A percentile compares a stretch with the other conserved stretches of the same genome.
These are phyloP conservation scores for Arbacia lixula DNA, from an alignment of 53 echinoderm and acorn worm genomes.

Conservation along the genomic window DNA sequence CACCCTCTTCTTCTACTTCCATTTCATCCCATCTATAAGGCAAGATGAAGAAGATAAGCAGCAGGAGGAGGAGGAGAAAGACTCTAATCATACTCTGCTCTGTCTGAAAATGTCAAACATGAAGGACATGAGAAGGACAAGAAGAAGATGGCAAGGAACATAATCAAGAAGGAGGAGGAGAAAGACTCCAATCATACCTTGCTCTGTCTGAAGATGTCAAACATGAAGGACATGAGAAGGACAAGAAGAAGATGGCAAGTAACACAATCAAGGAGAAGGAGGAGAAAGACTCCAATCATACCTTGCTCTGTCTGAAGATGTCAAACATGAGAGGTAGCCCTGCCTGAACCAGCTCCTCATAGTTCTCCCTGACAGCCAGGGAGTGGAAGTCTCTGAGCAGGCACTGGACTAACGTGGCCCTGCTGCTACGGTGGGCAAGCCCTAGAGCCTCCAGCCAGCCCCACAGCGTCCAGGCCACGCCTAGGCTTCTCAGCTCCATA, in stretches of 20 bases:
- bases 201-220: conserved; percentile 81
- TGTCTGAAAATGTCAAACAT: conserved; percentile 83
- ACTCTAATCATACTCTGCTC: conserved; percentile 64
- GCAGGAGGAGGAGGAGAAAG: no score
- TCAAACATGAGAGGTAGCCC: conserved; percentile 93
- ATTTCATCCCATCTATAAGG: no score
- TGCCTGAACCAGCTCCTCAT: conserved; percentile 84
- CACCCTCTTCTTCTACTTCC: no score
- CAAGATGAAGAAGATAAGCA: no score
- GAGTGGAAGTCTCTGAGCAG: conserved; percentile 89
- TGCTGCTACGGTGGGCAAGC: conserved; percentile 76
- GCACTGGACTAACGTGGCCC: conserved; percentile 85
- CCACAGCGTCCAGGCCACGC: conserved; percentile 87
- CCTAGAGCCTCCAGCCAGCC: conserved; percentile 80
- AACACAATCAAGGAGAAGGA: neutral
- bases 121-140: no score
- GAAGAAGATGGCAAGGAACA: no score
- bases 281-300: conserved; percentile 18
- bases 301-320: conserved; percentile 91
- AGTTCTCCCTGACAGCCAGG: conserved; percentile 81
- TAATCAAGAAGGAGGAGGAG: no score
- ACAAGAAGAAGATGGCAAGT: no score
- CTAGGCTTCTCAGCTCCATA: conserved; percentile 95
- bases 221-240: conserved; percentile 77
- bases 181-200: conserved; percentile 54